Conservation (phyloP, 2,113 vertebrate species). For the Urocynchramus pylzowi region DNA sequence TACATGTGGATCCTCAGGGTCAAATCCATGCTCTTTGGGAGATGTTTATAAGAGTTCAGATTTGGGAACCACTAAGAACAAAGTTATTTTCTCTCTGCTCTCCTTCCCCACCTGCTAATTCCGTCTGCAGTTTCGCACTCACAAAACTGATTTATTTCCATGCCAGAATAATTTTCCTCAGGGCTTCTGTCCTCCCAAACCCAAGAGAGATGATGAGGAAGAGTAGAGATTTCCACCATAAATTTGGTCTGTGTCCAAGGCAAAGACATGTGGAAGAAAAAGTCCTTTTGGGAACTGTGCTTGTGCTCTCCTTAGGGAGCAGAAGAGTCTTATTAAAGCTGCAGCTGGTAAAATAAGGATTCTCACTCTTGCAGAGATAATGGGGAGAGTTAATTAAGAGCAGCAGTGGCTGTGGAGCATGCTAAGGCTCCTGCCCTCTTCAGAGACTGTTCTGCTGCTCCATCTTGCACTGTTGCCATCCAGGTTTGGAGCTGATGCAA, state of each 20-base stretch:
- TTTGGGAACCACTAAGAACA: background rate
- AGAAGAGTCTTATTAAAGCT: background rate
- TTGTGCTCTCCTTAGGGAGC: background rate
- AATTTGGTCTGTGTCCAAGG: background rate
- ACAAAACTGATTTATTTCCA: background rate
- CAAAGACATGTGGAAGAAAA: background rate
- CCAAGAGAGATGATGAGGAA: background rate
- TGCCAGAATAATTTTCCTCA: background rate
- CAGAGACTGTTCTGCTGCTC: background rate
- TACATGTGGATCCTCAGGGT: background rate
- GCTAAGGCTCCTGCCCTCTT: background rate
- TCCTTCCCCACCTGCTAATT: background rate
- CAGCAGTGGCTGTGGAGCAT: background rate
- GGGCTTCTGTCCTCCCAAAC: background rate
- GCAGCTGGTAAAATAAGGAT: background rate
- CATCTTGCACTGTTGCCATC: background rate
- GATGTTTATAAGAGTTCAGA: background rate
- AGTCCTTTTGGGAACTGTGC: background rate
- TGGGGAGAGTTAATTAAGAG: background rate
- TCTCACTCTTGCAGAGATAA: background rate
- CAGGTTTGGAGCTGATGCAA: background rate
- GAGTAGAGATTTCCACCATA: background rate
- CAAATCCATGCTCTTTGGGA: background rate
- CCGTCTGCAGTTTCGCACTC: background rate
- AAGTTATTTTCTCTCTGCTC: background rate